phyloP scores from a whole-genome alignment of 1,140 invertebrate genomes.

The Zaprionus nigranus region DNA sequence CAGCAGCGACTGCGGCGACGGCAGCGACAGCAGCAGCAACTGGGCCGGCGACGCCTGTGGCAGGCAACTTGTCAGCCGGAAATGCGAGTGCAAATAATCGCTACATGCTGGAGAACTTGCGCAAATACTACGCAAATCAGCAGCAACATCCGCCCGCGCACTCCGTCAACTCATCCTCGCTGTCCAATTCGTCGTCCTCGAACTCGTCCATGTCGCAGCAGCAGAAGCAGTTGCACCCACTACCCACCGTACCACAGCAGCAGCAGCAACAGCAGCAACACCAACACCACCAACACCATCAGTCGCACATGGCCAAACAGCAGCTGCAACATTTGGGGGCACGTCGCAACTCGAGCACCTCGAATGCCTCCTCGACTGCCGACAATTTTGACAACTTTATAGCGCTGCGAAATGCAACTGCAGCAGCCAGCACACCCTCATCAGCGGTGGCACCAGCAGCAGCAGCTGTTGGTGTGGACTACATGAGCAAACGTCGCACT shows the following conservation, averaged over 20 bases:
- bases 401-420: slow-evolving; percentile 62
- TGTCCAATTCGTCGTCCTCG: slow-evolving; percentile 80
- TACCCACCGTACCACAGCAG: slow-evolving; percentile 38
- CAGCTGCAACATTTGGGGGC: slow-evolving; percentile 61
- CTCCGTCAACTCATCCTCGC: slow-evolving; percentile 78
- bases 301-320: slow-evolving; percentile 30
- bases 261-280: slow-evolving; percentile 43
- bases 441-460: not conserved
- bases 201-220: slow-evolving; percentile 80
- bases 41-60: slow-evolving; percentile 29
- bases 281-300: slow-evolving; percentile 34
- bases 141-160: slow-evolving; percentile 77
- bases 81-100: slow-evolving; percentile 62
- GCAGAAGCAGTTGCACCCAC: slow-evolving; percentile 35
- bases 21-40: slow-evolving; percentile 8
- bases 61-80: slow-evolving; percentile 36
- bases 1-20: slow-evolving; percentile 14
- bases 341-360: slow-evolving; percentile 78
- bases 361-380: slow-evolving; percentile 76
- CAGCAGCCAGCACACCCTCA: slow-evolving; percentile 24
- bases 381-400: slow-evolving; percentile 83
- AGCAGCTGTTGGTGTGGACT: slow-evolving; percentile 38
- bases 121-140: slow-evolving; percentile 80
- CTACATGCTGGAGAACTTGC: slow-evolving; percentile 77
- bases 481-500: slow-evolving; percentile 54